Conservation (phyloP, 2,113 vertebrate species). For the Fukomys damarensis region DNA sequence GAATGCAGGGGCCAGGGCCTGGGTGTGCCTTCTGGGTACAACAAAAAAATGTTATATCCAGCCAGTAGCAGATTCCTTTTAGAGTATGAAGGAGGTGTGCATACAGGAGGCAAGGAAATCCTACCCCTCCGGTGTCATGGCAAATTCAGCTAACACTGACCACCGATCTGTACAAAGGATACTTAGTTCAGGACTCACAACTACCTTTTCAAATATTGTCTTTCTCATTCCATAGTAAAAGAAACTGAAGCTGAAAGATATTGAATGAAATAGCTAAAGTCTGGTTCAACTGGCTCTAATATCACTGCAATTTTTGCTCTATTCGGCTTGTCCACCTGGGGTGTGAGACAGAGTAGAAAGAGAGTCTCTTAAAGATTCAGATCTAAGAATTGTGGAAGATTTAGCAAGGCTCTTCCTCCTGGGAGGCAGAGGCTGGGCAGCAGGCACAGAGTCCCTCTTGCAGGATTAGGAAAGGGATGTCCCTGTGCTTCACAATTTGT, state of each 20-base stretch:
- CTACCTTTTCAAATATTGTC: neutral
- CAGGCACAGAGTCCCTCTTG: neutral
- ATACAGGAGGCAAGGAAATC: neutral
- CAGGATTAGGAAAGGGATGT: neutral
- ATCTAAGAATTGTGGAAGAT: neutral
- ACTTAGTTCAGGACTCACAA: neutral
- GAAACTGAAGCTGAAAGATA: constrained; percentile 30
- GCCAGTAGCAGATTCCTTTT: neutral
- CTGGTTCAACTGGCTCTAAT: neutral
- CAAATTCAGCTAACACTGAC: neutral
- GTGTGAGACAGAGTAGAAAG: neutral
- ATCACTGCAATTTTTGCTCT: neutral
- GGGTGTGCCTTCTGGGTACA: neutral
- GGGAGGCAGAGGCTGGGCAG: neutral
- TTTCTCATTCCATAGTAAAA: neutral
- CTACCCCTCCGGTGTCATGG: neutral
- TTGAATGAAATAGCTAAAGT: neutral
- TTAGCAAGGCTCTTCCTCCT: neutral
- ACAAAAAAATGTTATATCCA: neutral
- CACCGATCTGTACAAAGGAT: neutral
- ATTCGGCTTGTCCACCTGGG: neutral
- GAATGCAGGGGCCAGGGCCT: neutral
- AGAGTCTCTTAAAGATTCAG: neutral
- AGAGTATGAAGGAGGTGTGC: neutral
- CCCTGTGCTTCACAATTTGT: neutral